These are phyloP conservation scores for Cairina moschata DNA, from an alignment of 2,113 vertebrate genomes.

Conservation along the genomic window DNA sequence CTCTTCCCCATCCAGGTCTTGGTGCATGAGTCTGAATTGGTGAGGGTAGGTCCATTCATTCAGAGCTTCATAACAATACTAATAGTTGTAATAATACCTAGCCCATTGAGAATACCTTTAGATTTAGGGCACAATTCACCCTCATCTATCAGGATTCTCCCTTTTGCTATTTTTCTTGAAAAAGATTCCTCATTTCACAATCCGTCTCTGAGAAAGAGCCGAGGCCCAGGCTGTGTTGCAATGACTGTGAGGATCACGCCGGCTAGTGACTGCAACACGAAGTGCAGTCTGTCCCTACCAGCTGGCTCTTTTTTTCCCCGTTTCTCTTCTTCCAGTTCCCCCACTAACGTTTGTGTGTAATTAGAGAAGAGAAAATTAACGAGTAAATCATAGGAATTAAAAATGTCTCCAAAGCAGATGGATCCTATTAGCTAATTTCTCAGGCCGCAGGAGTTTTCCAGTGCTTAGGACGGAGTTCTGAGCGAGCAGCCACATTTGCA, in stretches of 20 bases:
- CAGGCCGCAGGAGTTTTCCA: conserved; percentile 26
- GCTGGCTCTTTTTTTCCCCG: neutral
- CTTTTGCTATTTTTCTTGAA: neutral
- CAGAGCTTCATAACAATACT: neutral
- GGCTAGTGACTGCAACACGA: neutral
- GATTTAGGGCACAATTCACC: neutral
- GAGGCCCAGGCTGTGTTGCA: neutral
- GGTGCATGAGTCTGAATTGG: neutral
- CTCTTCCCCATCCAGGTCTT: neutral
- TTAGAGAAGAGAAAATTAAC: conserved; percentile 22
- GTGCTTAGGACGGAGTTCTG: neutral
- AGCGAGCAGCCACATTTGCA: neutral
- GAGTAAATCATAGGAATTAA: neutral
- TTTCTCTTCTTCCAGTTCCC: neutral
- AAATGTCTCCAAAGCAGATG: conserved; percentile 34
- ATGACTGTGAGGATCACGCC: conserved; percentile 13
- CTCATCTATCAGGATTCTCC: neutral
- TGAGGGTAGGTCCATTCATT: neutral
- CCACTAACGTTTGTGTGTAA: neutral
- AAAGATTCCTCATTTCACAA: neutral
- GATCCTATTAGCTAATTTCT: neutral
- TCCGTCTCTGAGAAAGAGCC: neutral
- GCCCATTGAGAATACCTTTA: neutral
- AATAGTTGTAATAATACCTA: neutral
- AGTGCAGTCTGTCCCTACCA: neutral